These are phyloP conservation scores for Centropus unirufus DNA, from an alignment of 2,113 vertebrate species.

Conservation along the genomic window DNA sequence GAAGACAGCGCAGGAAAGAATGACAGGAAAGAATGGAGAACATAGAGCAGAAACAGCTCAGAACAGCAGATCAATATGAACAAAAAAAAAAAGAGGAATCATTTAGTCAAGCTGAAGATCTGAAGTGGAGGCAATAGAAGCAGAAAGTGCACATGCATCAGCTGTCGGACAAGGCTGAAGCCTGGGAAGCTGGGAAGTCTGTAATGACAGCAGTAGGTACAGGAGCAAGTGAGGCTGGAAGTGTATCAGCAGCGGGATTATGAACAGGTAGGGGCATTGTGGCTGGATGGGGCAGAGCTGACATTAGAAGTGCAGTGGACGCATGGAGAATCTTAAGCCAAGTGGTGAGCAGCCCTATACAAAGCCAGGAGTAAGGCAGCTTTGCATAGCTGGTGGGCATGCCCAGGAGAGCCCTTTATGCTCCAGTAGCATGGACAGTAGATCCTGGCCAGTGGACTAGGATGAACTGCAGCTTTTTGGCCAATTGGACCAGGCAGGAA, in stretches of 20 bases:
- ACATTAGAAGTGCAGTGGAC: background rate
- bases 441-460: background rate
- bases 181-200: background rate
- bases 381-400: rapidly evolving
- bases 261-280: background rate
- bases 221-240: background rate
- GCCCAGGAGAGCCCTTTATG: background rate
- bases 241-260: background rate
- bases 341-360: background rate
- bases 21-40: background rate
- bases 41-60: background rate
- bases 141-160: background rate
- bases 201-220: background rate
- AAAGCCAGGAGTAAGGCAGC: background rate
- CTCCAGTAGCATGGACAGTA: background rate
- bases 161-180: background rate
- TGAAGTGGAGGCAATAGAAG: background rate
- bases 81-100: background rate
- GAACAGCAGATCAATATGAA: rapidly evolving
- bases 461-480: background rate
- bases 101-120: background rate
- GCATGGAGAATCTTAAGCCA: background rate
- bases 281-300: background rate
- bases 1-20: background rate
- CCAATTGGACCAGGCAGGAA: background rate